phyloP scores from a whole-genome alignment of 2,888 invertebrate species.

The Euspilapteryx auroguttella region DNA sequence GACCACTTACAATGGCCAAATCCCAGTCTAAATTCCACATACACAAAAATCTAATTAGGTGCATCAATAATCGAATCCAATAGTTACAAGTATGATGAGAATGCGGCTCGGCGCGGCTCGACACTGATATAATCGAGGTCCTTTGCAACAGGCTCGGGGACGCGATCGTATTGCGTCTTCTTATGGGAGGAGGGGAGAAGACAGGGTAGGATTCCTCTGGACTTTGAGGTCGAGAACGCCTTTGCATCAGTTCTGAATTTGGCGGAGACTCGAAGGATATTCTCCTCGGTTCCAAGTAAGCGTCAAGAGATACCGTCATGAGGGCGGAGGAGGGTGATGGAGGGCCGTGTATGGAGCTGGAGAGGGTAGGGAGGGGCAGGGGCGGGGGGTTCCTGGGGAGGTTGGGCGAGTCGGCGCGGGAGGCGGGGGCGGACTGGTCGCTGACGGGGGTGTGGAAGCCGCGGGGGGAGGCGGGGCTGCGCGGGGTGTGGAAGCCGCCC shows the following conservation, averaged over 20 bases:
- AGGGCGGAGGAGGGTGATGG: slow-evolving; percentile 85
- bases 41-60: too few relatives aligned
- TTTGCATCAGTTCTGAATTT: slow-evolving; percentile 69
- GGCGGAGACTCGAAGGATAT: slow-evolving; percentile 82
- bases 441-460: slow-evolving; percentile 82
- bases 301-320: slow-evolving; percentile 82
- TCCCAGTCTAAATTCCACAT: too few relatives aligned
- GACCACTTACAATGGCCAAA: too few relatives aligned
- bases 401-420: slow-evolving; percentile 32
- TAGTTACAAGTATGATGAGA: slow-evolving; percentile 92
- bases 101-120: slow-evolving; percentile 69
- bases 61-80: too few relatives aligned
- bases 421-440: slow-evolving; percentile 49
- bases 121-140: slow-evolving; percentile 76
- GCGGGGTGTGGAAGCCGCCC: slow-evolving; percentile 55
- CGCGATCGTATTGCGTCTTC: slow-evolving; percentile 65
- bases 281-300: slow-evolving; percentile 81
- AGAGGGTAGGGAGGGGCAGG: slow-evolving; percentile 32
- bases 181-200: slow-evolving; percentile 80
- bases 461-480: slow-evolving; percentile 55
- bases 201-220: slow-evolving; percentile 85
- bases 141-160: slow-evolving; percentile 61
- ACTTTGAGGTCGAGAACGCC: slow-evolving; percentile 67
- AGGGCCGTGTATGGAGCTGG: slow-evolving; percentile 35
- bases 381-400: slow-evolving; percentile 64